A percentile compares a stretch with the other conserved stretches of the same genome.
These are phyloP conservation scores for Chionomys nivalis DNA, from an alignment of 2,113 vertebrate genomes.

Conservation along the genomic window DNA sequence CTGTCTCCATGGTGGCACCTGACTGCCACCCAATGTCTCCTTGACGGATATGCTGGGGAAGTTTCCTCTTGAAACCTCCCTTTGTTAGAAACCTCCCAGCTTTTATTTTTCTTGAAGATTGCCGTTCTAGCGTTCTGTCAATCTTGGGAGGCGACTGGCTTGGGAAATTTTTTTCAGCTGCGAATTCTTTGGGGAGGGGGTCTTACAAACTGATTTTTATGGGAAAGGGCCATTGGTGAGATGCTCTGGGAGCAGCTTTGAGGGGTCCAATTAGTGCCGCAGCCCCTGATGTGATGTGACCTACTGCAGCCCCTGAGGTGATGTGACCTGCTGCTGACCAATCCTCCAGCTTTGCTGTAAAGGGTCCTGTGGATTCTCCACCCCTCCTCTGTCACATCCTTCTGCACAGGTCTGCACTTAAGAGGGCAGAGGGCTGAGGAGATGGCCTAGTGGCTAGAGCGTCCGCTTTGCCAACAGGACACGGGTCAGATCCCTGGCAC, in stretches of 20 bases:
- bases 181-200: neutral
- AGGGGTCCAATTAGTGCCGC: neutral
- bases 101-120: constrained; percentile 21
- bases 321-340: neutral
- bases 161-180: neutral
- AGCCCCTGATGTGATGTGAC: no score
- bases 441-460: neutral
- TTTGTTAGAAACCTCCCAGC: constrained; percentile 31
- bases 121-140: neutral
- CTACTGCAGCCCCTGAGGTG: neutral
- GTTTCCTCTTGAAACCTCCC: neutral
- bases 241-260: neutral
- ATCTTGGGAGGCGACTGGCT: neutral
- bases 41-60: constrained; percentile 6
- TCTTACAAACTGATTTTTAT: neutral
- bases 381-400: neutral
- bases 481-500: neutral
- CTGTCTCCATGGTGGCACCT: neutral
- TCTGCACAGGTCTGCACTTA: neutral
- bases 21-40: neutral
- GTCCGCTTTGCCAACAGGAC: neutral
- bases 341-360: neutral
- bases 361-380: neutral
- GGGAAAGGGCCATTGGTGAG: neutral
- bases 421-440: neutral